These are phyloP conservation scores for Eristalinus sepulchralis DNA, from an alignment of 2,888 invertebrate genomes.

Conservation along the genomic window DNA sequence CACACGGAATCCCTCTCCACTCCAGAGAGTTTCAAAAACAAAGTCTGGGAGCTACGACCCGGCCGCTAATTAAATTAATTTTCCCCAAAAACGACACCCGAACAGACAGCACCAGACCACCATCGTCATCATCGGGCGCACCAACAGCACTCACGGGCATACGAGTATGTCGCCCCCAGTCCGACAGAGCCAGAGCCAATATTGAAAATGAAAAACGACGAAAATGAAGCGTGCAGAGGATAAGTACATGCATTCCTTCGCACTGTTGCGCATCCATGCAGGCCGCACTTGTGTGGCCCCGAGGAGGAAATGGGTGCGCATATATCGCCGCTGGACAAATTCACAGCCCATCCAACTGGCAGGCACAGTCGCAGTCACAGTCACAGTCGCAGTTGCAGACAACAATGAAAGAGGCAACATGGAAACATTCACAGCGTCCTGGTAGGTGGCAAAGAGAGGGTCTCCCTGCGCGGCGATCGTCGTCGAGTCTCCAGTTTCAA, in stretches of 20 bases:
- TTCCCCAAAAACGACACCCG: constrained; percentile 2
- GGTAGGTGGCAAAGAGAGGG: constrained; percentile 60
- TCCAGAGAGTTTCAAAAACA: constrained; percentile 12
- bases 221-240: constrained; percentile 20
- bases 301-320: constrained; percentile 58
- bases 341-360: constrained; percentile 27
- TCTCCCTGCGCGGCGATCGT: constrained; percentile 32
- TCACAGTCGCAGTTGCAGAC: constrained; percentile 27
- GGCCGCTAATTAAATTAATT: constrained; percentile 64
- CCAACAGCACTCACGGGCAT: constrained; percentile 28
- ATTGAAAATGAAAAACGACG: constrained; percentile 58
- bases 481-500: constrained; percentile 55
- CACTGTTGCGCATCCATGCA: neutral
- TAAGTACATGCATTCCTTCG: constrained; percentile 34
- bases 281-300: constrained; percentile 20
- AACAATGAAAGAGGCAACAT: constrained; percentile 62
- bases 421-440: constrained; percentile 57
- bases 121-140: constrained; percentile 19
- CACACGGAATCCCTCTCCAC: neutral
- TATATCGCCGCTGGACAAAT: constrained; percentile 60
- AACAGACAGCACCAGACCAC: constrained; percentile 13
- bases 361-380: neutral
- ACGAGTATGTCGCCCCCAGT: constrained; percentile 40
- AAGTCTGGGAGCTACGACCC: constrained; percentile 32
- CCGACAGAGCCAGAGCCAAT: constrained; percentile 39